These are phyloP conservation scores for Alectura lathami DNA, from an alignment of 2,113 vertebrate genomes.

Conservation along the genomic window DNA sequence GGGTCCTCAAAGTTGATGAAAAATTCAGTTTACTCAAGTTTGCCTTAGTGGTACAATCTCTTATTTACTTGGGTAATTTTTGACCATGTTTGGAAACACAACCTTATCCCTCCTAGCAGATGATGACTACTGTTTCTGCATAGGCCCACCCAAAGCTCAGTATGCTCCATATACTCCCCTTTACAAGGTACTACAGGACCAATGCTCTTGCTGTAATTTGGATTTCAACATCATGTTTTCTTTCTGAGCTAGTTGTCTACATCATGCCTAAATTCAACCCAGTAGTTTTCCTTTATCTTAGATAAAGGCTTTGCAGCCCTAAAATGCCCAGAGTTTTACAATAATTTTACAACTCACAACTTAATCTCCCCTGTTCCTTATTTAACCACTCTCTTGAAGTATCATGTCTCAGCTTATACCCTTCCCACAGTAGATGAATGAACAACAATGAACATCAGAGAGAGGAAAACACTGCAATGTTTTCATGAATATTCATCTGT, in stretches of 20 bases:
- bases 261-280: neutral
- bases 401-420: slow-evolving; percentile 45
- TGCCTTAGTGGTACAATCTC: neutral
- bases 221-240: neutral
- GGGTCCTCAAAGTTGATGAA: neutral
- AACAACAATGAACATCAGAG: slow-evolving; percentile 48
- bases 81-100: neutral
- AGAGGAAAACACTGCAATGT: slow-evolving; percentile 17
- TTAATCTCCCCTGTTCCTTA: slow-evolving; percentile 50
- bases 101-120: neutral
- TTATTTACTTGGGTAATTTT: neutral
- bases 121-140: neutral
- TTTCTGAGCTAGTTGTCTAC: neutral
- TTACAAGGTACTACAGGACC: neutral
- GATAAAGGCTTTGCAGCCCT: neutral
- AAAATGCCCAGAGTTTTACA: slow-evolving; percentile 60
- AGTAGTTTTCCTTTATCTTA: slow-evolving; percentile 11
- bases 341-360: neutral
- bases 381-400: slow-evolving; percentile 49
- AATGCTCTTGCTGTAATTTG: neutral
- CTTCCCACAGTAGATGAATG: slow-evolving; percentile 40
- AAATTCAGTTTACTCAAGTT: neutral
- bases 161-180: neutral
- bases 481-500: slow-evolving; percentile 62
- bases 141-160: neutral